Evolutionary conservation across 2,113 vertebrate genomes (phyloP).

Genomic region (Echinops telfairi): DNA sequence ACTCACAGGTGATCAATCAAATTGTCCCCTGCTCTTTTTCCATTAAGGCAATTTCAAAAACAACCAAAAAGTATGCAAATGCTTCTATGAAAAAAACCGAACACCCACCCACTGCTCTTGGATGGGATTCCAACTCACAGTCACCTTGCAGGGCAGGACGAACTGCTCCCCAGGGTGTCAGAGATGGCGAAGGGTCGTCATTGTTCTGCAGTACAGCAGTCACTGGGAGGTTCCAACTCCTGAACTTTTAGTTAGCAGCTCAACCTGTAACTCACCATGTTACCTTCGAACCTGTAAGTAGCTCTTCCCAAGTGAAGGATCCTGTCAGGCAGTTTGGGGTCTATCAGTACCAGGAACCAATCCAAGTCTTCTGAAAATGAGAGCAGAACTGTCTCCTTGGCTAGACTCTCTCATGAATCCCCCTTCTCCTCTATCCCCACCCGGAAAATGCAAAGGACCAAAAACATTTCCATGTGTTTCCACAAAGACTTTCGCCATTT

Average conservation of each 20-base stretch:
- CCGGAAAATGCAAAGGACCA: no score
- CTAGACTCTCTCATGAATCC: neutral
- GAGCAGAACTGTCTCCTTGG: neutral
- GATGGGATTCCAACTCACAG: no score
- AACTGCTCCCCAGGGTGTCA: no score
- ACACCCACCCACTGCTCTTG: no score
- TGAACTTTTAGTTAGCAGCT: no score
- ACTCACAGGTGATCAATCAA: neutral
- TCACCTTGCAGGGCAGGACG: no score
- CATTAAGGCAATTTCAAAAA: neutral
- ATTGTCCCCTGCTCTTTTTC: neutral
- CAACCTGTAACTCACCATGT: no score
- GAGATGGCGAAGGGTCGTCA: no score
- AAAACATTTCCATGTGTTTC: no score
- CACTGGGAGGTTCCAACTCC: no score
- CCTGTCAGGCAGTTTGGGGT: neutral
- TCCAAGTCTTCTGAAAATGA: neutral
- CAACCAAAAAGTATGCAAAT: neutral
- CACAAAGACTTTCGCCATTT: constrained; percentile 36
- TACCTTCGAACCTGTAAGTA: neutral
- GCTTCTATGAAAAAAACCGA: neutral
- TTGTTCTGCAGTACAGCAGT: no score
- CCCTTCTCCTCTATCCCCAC: no score
- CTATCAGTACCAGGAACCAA: neutral
- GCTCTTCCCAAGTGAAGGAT: constrained; percentile 17